Percentiles rank a stretch among this genome's conserved stretches.
Evolutionary conservation across 1,140 invertebrate genomes (phyloP).

Genomic region (Drosophila burlai): DNA sequence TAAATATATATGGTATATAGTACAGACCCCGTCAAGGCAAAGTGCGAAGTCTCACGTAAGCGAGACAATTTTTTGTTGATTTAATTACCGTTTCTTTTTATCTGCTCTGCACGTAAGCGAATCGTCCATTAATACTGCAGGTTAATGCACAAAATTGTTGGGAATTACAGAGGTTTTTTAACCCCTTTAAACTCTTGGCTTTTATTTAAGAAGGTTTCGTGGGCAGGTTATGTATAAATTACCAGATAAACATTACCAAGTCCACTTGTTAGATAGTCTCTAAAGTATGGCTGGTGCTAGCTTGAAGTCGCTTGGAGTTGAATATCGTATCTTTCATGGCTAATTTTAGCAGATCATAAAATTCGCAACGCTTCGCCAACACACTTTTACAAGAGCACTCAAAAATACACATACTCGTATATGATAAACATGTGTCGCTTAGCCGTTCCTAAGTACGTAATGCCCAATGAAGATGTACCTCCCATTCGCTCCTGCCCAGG

Average conservation of each 20-base stretch:
- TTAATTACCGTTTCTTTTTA: constrained; percentile 1
- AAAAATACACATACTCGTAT: background rate
- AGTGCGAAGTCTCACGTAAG: constrained; percentile 59
- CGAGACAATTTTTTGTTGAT: constrained; percentile 33
- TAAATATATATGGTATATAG: background rate
- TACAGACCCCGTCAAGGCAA: constrained; percentile 23
- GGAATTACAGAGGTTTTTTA: background rate
- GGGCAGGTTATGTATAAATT: background rate
- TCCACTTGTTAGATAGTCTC: background rate
- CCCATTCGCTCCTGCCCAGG: constrained; percentile 3
- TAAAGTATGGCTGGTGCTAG: background rate
- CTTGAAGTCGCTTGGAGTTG: background rate
- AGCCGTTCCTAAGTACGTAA: constrained; percentile 2
- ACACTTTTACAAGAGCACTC: constrained; percentile 9
- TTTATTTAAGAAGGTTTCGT: background rate
- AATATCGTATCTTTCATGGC: constrained; percentile 8
- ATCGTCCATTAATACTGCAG: constrained; percentile 6
- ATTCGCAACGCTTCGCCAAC: background rate
- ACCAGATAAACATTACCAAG: background rate
- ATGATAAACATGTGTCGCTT: background rate
- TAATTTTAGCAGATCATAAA: constrained; percentile 15
- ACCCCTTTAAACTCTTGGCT: no score
- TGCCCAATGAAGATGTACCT: constrained; percentile 27
- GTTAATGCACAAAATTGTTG: background rate
- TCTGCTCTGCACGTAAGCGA: constrained; percentile 20